Evolutionary conservation across 2,888 invertebrate genomes (phyloP), one percentile per base, ranked within the genome.

Genomic region (Xanthostigma xanthostigma): DNA sequence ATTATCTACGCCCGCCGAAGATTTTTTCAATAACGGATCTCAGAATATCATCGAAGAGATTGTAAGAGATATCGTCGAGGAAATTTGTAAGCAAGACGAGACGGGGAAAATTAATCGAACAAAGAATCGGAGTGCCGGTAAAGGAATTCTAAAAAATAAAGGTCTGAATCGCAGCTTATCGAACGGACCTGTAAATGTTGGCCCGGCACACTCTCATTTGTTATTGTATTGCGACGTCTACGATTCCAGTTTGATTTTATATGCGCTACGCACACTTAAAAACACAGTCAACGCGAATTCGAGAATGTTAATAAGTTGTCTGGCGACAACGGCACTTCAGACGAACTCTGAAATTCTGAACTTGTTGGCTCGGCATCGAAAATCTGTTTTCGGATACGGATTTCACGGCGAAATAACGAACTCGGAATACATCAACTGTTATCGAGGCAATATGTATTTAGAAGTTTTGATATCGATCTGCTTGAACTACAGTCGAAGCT

Each of bases 161-260:
- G 52, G 58, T 0, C 45, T 61, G 13, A 13, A 13, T 12, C 40
- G 13, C 33, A 46, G 35, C 12, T 14, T 27, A 9, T 14, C 27
- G 27, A 40, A 36, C 8, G 48, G 39, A 11, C 48, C 48, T 9
- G 37, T 48, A 13, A 61, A 70, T 11, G 72, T 86, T 37, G 84
- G 85, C 62, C 81, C 83, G 33, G 77, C 87, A 50, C 90, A 91
- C 62, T 84, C 86, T 17, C 90, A 91, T 61, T 76, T 92, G 68
- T 72, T 91, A 40, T 69, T 92, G 3, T 91, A 91, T 61, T 78
- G 80, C 56, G 83, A 83, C 53, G 78, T 84, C 13, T 87, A 84
- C 58, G 89, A 90, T 62, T 80, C 82, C 0, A 74, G 78, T 49
- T 75, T 83, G 57, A 79, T 79, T 3, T 67, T 86, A 0, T 88